Percentiles rank a stretch among this genome's conserved stretches.
Conservation (phyloP, 2,797 vertebrate species). For the Rhadinocentrus ornatus region DNA sequence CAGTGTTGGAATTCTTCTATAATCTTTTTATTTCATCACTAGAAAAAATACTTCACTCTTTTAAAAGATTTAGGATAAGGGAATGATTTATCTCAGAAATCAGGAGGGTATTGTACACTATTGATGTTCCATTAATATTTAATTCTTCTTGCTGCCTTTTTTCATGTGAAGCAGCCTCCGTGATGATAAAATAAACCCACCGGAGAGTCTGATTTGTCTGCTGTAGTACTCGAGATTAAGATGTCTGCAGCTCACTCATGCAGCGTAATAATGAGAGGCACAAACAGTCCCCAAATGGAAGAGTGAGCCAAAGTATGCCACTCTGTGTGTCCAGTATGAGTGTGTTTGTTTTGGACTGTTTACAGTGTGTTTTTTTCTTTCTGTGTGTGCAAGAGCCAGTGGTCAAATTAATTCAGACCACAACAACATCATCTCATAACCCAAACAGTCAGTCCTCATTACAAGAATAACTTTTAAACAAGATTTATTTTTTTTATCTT, state of each 20-base stretch:
- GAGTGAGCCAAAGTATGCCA: constrained; percentile 8
- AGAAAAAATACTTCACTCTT: background rate
- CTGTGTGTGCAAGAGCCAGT: background rate
- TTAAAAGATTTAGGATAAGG: constrained; percentile 7
- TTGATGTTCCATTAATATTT: constrained; percentile 20
- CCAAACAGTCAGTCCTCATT: background rate
- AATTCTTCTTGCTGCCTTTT: constrained; percentile 23
- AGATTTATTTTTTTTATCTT: background rate
- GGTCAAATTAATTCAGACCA: background rate
- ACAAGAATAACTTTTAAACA: background rate
- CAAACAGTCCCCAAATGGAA: constrained; percentile 27
- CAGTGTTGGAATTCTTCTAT: constrained; percentile 1
- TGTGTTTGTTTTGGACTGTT: constrained; percentile 8
- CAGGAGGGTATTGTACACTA: background rate
- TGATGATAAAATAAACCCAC: constrained; percentile 44
- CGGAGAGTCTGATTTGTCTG: constrained; percentile 48
- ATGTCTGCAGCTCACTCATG: constrained; percentile 68
- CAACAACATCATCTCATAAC: background rate
- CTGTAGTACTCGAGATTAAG: constrained; percentile 67
- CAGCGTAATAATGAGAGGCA: constrained; percentile 43
- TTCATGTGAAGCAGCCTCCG: constrained; percentile 10
- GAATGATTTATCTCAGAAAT: constrained; percentile 8
- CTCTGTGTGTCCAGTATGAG: background rate
- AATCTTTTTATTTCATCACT: background rate
- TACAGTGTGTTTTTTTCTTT: background rate